Percentiles rank a stretch among this genome's conserved stretches.
These are phyloP conservation scores for Malacoctenus gilli DNA, from an alignment of 2,797 vertebrate genomes.

Conservation along the genomic window DNA sequence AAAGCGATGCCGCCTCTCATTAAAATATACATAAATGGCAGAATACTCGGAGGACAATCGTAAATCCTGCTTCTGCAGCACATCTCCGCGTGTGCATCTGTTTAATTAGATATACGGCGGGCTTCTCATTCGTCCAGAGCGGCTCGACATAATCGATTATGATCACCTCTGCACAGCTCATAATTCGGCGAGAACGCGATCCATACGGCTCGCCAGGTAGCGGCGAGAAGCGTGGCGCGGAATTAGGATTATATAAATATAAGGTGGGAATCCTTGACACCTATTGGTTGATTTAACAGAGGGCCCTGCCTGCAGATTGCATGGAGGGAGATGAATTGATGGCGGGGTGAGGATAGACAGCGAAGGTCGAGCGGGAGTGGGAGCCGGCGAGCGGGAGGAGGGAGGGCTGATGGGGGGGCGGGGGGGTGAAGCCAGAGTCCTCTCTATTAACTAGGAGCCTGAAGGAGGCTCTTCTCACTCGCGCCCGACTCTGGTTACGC, in stretches of 20 bases:
- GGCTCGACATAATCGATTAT: slow-evolving; percentile 46
- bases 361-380: slow-evolving; percentile 71
- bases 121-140: slow-evolving; percentile 26
- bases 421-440: slow-evolving; percentile 31
- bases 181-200: slow-evolving; percentile 32
- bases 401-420: neutral
- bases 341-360: slow-evolving; percentile 64
- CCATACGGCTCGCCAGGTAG: neutral
- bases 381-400: slow-evolving; percentile 17
- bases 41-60: slow-evolving; percentile 36
- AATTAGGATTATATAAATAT: slow-evolving; percentile 56
- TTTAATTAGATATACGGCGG: slow-evolving; percentile 37
- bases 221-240: slow-evolving; percentile 27
- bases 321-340: slow-evolving; percentile 77
- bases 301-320: slow-evolving; percentile 59
- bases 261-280: slow-evolving; percentile 69
- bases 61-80: slow-evolving; percentile 32
- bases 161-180: slow-evolving; percentile 33
- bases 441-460: slow-evolving; percentile 65
- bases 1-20: slow-evolving; percentile 22
- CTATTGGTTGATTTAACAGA: slow-evolving; percentile 67
- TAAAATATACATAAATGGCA: slow-evolving; percentile 6
- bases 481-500: slow-evolving; percentile 40
- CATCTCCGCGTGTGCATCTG: slow-evolving; percentile 20
- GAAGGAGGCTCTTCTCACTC: slow-evolving; percentile 58